Conservation (phyloP, 2,113 vertebrate species). For the Neogale vison region DNA sequence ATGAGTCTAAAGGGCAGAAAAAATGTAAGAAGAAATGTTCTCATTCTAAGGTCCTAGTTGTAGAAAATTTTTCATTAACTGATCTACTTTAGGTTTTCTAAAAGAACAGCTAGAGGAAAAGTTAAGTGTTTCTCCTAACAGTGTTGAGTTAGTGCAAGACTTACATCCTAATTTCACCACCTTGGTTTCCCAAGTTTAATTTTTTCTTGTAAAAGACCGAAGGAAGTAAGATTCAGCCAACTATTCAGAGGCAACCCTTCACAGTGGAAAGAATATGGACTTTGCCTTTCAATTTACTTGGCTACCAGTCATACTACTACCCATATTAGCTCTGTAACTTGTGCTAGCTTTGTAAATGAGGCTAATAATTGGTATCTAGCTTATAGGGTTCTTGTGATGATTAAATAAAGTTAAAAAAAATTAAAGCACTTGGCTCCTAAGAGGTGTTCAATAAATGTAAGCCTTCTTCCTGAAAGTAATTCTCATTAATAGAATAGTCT, state of each 20-base stretch:
- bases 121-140: background rate
- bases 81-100: slow-evolving; percentile 18
- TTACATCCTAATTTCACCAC: background rate
- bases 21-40: slow-evolving; percentile 60
- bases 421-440: background rate
- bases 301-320: background rate
- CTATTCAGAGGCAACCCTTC: background rate
- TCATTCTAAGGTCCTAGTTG: background rate
- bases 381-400: background rate
- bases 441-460: background rate
- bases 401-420: background rate
- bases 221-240: background rate
- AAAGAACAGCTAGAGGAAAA: background rate
- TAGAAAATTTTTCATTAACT: slow-evolving; percentile 47
- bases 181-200: background rate
- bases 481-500: background rate
- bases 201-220: background rate
- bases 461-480: slow-evolving; percentile 1
- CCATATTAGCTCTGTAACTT: background rate
- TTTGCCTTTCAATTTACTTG: background rate
- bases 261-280: background rate
- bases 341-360: background rate
- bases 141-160: background rate
- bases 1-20: slow-evolving; percentile 67
- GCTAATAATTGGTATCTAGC: background rate